Percentiles rank a stretch among this genome's conserved stretches.
These are phyloP conservation scores for Lepilemur septentrionalis DNA, from an alignment of 2,797 vertebrate genomes.

Conservation along the genomic window DNA sequence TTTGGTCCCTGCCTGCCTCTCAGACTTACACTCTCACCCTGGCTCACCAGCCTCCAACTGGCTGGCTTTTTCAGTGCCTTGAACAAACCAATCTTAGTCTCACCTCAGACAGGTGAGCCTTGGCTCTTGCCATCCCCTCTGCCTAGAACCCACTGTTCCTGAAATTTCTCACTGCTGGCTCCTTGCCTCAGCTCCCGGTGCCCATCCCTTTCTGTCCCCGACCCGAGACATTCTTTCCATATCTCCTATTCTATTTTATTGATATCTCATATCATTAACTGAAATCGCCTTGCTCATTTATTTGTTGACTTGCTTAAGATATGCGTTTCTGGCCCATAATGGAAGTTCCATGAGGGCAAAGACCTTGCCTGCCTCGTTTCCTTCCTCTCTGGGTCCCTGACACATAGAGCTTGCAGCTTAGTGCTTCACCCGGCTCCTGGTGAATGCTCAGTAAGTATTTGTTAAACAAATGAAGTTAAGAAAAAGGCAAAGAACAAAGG, in stretches of 20 bases:
- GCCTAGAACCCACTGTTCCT: not conserved
- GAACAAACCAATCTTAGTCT: not conserved
- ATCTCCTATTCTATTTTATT: not conserved
- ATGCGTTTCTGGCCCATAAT: not conserved
- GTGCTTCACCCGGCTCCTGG: not conserved
- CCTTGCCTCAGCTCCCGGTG: not conserved
- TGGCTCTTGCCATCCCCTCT: not conserved
- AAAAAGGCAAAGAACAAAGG: not conserved
- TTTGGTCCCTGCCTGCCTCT: not conserved
- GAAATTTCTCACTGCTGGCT: not conserved
- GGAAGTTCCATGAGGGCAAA: not conserved
- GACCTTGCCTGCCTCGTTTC: not conserved
- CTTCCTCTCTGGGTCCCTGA: not conserved
- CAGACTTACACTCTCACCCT: not conserved
- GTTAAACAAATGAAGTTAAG: not conserved
- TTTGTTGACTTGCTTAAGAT: not conserved
- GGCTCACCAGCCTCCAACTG: not conserved
- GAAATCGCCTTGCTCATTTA: not conserved
- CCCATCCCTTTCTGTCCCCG: not conserved
- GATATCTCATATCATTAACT: not conserved
- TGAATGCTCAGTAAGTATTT: not conserved
- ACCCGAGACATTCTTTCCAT: not conserved
- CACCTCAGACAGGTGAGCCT: not conserved
- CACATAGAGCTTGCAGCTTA: not conserved
- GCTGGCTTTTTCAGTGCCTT: not conserved